Evolutionary conservation across 53 echinoderm and acorn worm species (phyloP), one percentile per base, ranked within the genome.

Genomic region (Actinopyga echinites): DNA sequence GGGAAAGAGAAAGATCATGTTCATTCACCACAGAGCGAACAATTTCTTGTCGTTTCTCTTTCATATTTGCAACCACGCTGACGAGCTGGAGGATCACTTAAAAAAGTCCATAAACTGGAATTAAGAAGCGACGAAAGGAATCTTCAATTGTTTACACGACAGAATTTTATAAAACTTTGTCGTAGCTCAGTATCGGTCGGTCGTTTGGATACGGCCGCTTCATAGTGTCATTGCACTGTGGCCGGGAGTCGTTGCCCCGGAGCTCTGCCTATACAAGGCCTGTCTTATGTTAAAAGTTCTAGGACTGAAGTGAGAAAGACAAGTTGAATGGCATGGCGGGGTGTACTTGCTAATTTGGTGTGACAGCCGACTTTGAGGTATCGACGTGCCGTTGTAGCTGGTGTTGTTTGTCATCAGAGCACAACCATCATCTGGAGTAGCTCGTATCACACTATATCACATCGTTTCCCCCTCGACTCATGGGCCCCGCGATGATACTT

Each of bases 271-370:
- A 31, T 30, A 36, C 22, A 34, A 71, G 40, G 71, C 45, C 71
- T 71, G 71, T 40, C 24, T 40, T 71, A 71, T 71, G 71, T 71
- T 42, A 44, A 24, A 38, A 71, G 71, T 71, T 44, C 28, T 42
- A 34, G 36, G 22, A 23, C 71, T 44, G 40, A 42, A 42, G 71
- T 71, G 44, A 26, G 44, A 71, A 25, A 71, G 71, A 71, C 71
- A 71, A 71, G 71, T 44, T 71, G 71, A 71, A 71, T 71, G 21
- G 71, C 71, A 40, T 71, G 42, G 71, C 71, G 43, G 71, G 71
- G 71, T 71, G 71, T 71, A 71, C 71, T 71, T 44, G 21, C 71
- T 71, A 71, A 71, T 71, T 42, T 42, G 71, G 40, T 71, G 42
- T 42, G 71, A 71, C 71, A 45, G 40, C 71, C 71, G 71, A 40